Evolutionary conservation across 2,797 vertebrate genomes (phyloP), one percentile per base, ranked within the genome.

Genomic region (Artibeus lituratus): DNA sequence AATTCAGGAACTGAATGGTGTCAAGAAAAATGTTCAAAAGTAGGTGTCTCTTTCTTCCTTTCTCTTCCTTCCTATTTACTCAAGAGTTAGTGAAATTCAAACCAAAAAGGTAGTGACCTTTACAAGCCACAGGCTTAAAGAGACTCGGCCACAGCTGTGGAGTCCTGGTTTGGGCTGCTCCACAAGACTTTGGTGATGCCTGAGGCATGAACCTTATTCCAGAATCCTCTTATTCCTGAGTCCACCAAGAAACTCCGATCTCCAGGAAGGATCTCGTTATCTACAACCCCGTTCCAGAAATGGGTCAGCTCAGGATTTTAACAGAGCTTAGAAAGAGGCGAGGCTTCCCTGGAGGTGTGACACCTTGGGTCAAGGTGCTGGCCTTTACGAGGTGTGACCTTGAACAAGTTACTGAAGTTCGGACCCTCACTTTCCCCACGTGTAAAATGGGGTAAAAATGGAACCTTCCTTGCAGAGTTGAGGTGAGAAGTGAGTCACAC

Each of bases 11-110:
- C 3, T 83, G 19, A 94, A 89, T 0, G 57, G 15, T 37, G 29
- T 49, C 72, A 32, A 90, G n/a, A 10, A 91, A 93, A 89, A 80
- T 10, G 12, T 81, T 72, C 49, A 88, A 62, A 84, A 81, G 49
- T 35, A 81, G 32, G 5, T 7, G 47, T 88, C 62, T 88, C 69
- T 74, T 49, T 82, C 73, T 32, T 85, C 85, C 1, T 73, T 84
- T 29, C 73, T 83, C 57, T 74, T 44, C 44, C 44, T 44, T 44
- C 32, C 78, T 53, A 87, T 39, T 80, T 73, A 85, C 51, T 74
- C 55, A 76, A 67, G 59, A 90, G 15, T 74, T 73, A 44, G 1
- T 12, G 21, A n/a, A 83, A 65, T 21, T 89, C 44, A 69, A 81
- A 72, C 1, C 49, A 44, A 77, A 82, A 85, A 24, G 19, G 18